Percentiles rank a stretch among this genome's conserved stretches.
Evolutionary conservation across 2,113 vertebrate genomes (phyloP).

Genomic region (Rhizomys pruinosus): DNA sequence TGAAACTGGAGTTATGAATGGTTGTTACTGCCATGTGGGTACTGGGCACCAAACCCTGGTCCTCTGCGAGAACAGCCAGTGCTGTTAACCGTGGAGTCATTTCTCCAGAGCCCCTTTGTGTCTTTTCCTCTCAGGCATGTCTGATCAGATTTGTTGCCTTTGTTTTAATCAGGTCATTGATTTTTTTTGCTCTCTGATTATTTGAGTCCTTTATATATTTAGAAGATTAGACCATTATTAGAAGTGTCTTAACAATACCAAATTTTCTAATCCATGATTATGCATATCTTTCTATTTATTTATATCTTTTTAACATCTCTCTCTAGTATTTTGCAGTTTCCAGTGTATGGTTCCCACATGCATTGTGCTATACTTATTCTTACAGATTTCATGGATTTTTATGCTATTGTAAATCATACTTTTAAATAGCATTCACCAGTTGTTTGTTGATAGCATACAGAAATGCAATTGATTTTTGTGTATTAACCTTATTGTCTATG

Average conservation of each 20-base stretch:
- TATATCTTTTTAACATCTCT: not conserved
- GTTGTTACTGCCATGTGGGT: too few relatives aligned
- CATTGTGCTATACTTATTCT: not conserved
- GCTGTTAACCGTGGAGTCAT: too few relatives aligned
- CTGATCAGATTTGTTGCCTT: not conserved
- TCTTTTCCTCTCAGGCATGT: not conserved
- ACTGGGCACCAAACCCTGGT: too few relatives aligned
- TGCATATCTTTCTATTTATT: not conserved
- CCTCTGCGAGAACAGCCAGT: too few relatives aligned
- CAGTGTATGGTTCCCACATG: not conserved
- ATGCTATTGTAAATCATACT: slow-evolving; percentile 15
- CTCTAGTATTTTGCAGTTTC: not conserved
- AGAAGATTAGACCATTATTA: not conserved
- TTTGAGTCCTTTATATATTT: not conserved
- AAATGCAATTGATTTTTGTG: slow-evolving; percentile 44
- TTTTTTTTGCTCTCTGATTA: not conserved
- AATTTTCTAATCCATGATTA: not conserved
- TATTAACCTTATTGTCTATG: not conserved
- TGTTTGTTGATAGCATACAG: not conserved
- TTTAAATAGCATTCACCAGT: slow-evolving; percentile 33
- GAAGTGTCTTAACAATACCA: not conserved
- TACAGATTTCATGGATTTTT: not conserved
- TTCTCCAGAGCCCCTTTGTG: not conserved
- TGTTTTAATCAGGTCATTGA: not conserved
- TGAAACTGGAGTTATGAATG: too few relatives aligned